Conservation (phyloP, 2,888 invertebrate species). For the Philereme vetulata region DNA sequence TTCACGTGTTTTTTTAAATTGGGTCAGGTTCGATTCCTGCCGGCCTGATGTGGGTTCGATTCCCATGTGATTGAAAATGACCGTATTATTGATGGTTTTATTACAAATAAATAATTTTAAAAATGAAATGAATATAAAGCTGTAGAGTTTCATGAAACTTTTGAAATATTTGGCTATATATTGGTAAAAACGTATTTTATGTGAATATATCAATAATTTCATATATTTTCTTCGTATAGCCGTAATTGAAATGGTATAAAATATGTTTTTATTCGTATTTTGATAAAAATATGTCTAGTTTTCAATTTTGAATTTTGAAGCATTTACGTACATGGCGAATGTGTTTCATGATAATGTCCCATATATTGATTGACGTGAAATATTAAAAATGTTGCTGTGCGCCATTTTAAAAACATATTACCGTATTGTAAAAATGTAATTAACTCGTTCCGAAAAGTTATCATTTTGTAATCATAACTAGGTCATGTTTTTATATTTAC, state of each 20-base stretch:
- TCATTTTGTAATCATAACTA: too few relatives aligned
- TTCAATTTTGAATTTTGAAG: not conserved
- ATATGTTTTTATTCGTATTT: not conserved
- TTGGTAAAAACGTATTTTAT: not conserved
- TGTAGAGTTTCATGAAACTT: not conserved
- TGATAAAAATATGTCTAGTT: not conserved
- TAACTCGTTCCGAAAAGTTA: too few relatives aligned
- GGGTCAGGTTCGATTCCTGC: slow-evolving; percentile 41
- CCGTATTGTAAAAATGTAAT: too few relatives aligned
- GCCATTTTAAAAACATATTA: not conserved
- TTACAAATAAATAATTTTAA: not conserved
- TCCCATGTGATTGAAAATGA: slow-evolving; percentile 17
- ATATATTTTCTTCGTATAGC: too few relatives aligned
- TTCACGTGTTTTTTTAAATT: not conserved
- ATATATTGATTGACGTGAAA: not conserved
- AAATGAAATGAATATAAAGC: not conserved
- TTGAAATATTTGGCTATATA: not conserved
- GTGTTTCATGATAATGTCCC: slow-evolving; percentile 44
- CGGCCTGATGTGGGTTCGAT: slow-evolving; percentile 34
- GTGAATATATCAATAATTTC: too few relatives aligned
- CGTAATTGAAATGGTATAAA: not conserved
- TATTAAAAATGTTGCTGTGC: slow-evolving; percentile 1
- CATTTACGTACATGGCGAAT: slow-evolving; percentile 31
- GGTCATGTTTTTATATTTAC: too few relatives aligned
- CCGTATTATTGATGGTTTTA: not conserved